phyloP scores from a whole-genome alignment of 2,888 invertebrate species.

The Lycaena phlaeas region DNA sequence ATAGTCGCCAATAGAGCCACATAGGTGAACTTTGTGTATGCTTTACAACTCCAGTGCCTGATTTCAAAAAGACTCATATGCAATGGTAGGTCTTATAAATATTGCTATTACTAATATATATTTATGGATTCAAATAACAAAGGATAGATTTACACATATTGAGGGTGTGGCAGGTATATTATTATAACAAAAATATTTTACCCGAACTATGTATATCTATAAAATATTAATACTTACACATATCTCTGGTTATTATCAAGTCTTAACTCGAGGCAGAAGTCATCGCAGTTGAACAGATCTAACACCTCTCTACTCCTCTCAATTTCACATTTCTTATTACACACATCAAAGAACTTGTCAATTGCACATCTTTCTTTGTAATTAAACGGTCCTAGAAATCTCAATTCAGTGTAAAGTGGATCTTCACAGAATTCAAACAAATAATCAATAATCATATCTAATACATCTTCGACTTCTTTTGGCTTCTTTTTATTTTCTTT shows the following conservation, averaged over 20 bases:
- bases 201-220: too few species aligned
- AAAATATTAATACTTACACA: slow-evolving; percentile 39
- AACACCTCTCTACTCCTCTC: slow-evolving; percentile 15
- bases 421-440: slow-evolving; percentile 31
- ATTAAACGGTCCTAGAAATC: slow-evolving; percentile 37
- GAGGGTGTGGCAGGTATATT: too few species aligned
- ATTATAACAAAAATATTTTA: too few species aligned
- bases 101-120: too few species aligned
- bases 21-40: too few species aligned
- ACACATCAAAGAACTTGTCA: slow-evolving; percentile 28
- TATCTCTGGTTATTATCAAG: slow-evolving; percentile 32
- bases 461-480: slow-evolving; percentile 9
- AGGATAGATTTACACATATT: too few species aligned
- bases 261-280: slow-evolving; percentile 20
- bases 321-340: slow-evolving; percentile 14
- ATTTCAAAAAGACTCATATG: too few species aligned
- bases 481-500: slow-evolving; percentile 10
- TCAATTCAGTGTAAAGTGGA: slow-evolving; percentile 29
- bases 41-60: too few species aligned
- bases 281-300: slow-evolving; percentile 20
- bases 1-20: too few species aligned
- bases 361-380: slow-evolving; percentile 26
- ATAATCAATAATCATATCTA: slow-evolving; percentile 28
- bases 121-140: too few species aligned
- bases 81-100: too few species aligned